phyloP scores from a whole-genome alignment of 2,113 vertebrate species.

The Antechinus stuartii region DNA sequence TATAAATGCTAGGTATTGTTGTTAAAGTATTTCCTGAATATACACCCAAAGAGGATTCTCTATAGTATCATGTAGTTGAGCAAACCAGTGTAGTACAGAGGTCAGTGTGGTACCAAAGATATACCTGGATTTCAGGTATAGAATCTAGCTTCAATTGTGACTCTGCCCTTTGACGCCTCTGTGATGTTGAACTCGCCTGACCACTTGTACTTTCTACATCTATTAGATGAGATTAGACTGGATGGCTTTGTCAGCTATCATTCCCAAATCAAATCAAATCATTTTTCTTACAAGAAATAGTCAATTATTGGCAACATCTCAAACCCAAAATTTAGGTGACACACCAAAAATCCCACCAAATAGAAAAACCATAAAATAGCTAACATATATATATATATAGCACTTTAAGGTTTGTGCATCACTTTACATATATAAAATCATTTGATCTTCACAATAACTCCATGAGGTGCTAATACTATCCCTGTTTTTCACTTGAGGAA shows the following conservation, averaged over 20 bases:
- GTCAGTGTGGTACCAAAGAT: background rate
- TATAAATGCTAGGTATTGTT: background rate
- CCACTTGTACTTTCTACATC: background rate
- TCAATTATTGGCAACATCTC: slow-evolving; percentile 12
- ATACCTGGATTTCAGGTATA: background rate
- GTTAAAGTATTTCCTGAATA: background rate
- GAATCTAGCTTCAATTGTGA: background rate
- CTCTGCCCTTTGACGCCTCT: background rate
- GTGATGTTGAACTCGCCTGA: background rate
- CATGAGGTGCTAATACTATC: background rate
- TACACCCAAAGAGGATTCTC: background rate
- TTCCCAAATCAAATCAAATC: background rate
- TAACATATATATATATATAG: background rate
- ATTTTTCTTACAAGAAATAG: slow-evolving; percentile 14
- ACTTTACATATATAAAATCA: background rate
- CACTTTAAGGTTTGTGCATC: background rate
- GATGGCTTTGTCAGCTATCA: background rate
- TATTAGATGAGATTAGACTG: background rate
- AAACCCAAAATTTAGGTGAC: background rate
- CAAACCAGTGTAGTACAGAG: background rate
- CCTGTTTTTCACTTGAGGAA: background rate
- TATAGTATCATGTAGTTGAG: background rate
- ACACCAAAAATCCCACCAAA: background rate
- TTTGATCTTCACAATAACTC: background rate
- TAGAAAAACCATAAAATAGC: background rate